phyloP scores from a whole-genome alignment of 2,888 invertebrate genomes.

The Plagiodera versicolora region DNA sequence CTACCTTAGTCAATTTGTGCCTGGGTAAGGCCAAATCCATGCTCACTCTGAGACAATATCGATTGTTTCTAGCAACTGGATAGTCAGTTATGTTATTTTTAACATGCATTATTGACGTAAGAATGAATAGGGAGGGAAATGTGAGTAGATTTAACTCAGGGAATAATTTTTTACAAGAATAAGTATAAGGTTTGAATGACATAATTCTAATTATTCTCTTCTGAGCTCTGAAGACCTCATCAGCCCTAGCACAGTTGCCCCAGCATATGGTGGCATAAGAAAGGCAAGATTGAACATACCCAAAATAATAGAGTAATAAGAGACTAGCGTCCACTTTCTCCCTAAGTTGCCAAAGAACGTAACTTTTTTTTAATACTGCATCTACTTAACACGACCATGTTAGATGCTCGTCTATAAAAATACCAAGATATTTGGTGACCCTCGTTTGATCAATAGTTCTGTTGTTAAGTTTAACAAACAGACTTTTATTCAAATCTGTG shows the following conservation, averaged over 20 bases:
- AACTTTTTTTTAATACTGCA: not conserved
- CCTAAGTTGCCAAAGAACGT: conserved; percentile 1
- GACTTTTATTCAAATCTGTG: conserved; percentile 3
- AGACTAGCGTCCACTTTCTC: not conserved
- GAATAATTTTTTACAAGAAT: not conserved
- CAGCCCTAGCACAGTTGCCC: not conserved
- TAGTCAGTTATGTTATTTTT: too few relatives aligned
- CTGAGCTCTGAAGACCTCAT: not conserved
- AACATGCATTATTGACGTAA: not conserved
- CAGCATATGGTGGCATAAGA: not conserved
- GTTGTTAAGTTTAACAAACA: not conserved
- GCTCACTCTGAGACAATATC: too few relatives aligned
- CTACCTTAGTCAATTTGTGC: too few relatives aligned
- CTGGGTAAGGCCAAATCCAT: too few relatives aligned
- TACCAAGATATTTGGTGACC: conserved; percentile 9
- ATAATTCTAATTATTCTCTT: not conserved
- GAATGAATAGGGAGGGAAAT: too few relatives aligned
- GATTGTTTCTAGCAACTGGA: too few relatives aligned
- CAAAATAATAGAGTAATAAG: not conserved
- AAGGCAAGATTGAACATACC: conserved; percentile 1
- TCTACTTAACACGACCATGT: not conserved
- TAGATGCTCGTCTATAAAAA: not conserved
- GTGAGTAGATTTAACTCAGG: not conserved
- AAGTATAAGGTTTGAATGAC: not conserved
- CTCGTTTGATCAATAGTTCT: not conserved